Evolutionary conservation across 2,888 invertebrate genomes (phyloP), one percentile per base, ranked within the genome.

Genomic region (Cataglyphis cursor): DNA sequence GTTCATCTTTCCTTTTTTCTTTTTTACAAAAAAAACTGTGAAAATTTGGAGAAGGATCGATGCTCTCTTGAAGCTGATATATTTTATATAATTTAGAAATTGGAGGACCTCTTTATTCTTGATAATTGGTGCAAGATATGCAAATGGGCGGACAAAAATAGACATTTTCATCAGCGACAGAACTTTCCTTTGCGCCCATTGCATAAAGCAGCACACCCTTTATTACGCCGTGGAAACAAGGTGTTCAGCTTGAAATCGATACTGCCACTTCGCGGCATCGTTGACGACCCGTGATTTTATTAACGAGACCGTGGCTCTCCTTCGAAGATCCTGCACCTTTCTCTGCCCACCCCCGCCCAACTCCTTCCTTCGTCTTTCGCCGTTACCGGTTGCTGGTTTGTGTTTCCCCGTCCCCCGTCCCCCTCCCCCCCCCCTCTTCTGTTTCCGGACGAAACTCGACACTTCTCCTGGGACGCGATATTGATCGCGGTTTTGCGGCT

Each of bases 401-500:
- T 41, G 51, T 54, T 24, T 24, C n/a, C 24, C 21, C 59, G 9
- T 12, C 35, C n/a, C 44, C 5, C 44, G 1, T 12, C 0, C 15
- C 44, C n/a, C n/a, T n/a, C 8, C 18, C n/a, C 8, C 48, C 1
- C 1, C 61, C 18, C 31, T 64, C 74, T 76, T 54, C 73, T 70
- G 74, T 70, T 85, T 87, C 85, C 87, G 83, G 81, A 64, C 82
- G 80, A 87, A 85, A 85, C 81, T 85, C 84, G 86, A 87, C 85
- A 82, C 82, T 87, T 88, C 83, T 82, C 89, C 83, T 73, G 86
- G 81, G 89, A 82, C 82, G 86, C 81, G 89, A 88, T 89, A 89
- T 89, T 83, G 89, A 89, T 89, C 88, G 89, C 81, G 84, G 86
- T 85, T 88, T 84, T 84, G 85, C 81, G 84, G 82, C 80, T 80